These are phyloP conservation scores for Chloroclysta siterata DNA, from an alignment of 2,888 invertebrate genomes.

Conservation along the genomic window DNA sequence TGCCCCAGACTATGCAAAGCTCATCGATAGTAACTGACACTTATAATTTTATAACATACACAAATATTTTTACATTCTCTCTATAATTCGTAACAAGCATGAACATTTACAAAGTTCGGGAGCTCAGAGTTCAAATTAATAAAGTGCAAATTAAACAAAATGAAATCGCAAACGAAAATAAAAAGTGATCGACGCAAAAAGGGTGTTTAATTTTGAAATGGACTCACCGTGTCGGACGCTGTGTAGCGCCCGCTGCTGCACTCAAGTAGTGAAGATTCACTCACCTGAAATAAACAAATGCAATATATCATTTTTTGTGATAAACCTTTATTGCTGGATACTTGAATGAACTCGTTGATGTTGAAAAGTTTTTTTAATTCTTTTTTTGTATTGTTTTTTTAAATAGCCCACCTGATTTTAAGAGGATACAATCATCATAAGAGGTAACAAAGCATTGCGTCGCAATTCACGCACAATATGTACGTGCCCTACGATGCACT, in stretches of 20 bases:
- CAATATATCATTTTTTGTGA: slow-evolving; percentile 17
- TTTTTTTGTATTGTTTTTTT: too few relatives aligned
- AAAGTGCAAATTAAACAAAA: slow-evolving; percentile 1
- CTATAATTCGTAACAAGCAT: neutral
- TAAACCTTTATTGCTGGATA: neutral
- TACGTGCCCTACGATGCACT: too few relatives aligned
- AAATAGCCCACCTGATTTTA: too few relatives aligned
- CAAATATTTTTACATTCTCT: too few relatives aligned
- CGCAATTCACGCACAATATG: too few relatives aligned
- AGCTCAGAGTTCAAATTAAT: neutral
- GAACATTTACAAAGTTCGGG: slow-evolving; percentile 12
- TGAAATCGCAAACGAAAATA: slow-evolving; percentile 8
- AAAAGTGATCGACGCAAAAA: slow-evolving; percentile 41
- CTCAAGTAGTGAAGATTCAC: slow-evolving; percentile 85
- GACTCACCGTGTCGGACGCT: slow-evolving; percentile 83
- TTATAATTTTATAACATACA: too few relatives aligned
- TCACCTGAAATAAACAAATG: slow-evolving; percentile 70
- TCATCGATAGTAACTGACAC: too few relatives aligned
- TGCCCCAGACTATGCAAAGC: too few relatives aligned
- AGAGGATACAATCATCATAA: too few relatives aligned
- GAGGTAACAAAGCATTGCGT: too few relatives aligned
- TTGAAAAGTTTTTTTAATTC: too few relatives aligned
- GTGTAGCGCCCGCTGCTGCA: slow-evolving; percentile 84
- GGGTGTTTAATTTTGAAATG: slow-evolving; percentile 53
- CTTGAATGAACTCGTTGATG: slow-evolving; percentile 1